Evolutionary conservation across 2,113 vertebrate genomes (phyloP), one percentile per base, ranked within the genome.

Genomic region (Platichthys flesus): DNA sequence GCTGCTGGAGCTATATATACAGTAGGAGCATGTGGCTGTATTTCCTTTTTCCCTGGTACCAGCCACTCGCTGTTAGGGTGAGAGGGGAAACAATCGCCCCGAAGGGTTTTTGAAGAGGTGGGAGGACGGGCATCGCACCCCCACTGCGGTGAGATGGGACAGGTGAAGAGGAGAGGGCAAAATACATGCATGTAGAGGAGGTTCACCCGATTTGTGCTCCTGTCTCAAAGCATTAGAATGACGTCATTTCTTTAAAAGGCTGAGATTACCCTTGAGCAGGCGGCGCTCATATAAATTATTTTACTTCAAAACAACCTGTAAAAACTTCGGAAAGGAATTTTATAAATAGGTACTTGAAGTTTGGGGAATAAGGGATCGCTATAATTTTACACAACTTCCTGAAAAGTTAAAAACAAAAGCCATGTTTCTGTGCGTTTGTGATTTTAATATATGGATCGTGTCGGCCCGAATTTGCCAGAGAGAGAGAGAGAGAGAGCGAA

Each of bases 1-100:
- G 14, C 60, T 35, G 3, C 73, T 78, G 66, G 74, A 81, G 67
- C 72, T n/a, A 56, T 35, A 56, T 35, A 24, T 57, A 61, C 40
- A 65, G 42, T 49, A 2, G 26, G 67, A 55, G 51, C 60, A 79
- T 70, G 61, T 59, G 72, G 49, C 87, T 81, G 73, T 67, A 65
- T 83, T 77, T 79, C 12, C 51, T 74, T 31, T 24, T 57, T 76
- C 45, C 67, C 57, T 66, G 21, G 74, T 47, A 70, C 26, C 20
- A 62, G 67, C 16, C 2, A 45, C 21, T 58, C 47, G 26, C 18
- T 64, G 47, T 62, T 23, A 37, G 37, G 51, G 24, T 61, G 71
- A 79, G 37, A 79, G 37, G 21, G 26, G 67, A 83, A 63, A 26
- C 21, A 54, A 40, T 71, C 10, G n/a, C 24, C 47, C 3, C n/a